These are phyloP conservation scores for Tetraneura akinire DNA, from an alignment of 1,140 invertebrate species.

Conservation along the genomic window DNA sequence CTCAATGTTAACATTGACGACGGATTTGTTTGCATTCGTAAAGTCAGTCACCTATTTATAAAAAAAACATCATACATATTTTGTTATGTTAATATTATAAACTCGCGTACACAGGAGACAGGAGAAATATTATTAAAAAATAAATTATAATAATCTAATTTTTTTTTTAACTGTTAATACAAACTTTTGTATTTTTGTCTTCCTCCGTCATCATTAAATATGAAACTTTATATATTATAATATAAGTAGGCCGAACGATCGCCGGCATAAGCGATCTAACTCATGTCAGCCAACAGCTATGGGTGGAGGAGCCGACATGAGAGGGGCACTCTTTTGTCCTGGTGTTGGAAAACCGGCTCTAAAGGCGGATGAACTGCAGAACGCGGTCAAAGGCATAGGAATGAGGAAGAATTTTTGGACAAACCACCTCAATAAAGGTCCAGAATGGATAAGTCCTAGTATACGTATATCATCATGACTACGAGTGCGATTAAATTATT, in stretches of 20 bases:
- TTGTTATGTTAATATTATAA: too few species aligned
- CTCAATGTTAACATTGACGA: too few species aligned
- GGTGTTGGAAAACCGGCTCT: conserved; percentile 23
- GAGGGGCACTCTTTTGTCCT: neutral
- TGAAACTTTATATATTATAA: too few species aligned
- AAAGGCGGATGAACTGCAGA: conserved; percentile 16
- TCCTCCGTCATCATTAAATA: too few species aligned
- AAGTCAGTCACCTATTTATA: too few species aligned
- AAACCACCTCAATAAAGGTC: neutral
- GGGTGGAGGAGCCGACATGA: neutral
- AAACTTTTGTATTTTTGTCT: too few species aligned
- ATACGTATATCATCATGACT: neutral
- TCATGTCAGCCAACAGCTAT: neutral
- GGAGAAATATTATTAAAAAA: too few species aligned
- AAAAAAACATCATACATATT: too few species aligned
- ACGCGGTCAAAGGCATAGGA: neutral
- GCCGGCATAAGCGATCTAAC: neutral
- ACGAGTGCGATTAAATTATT: conserved; percentile 14
- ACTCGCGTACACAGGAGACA: too few species aligned
- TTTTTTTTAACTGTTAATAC: too few species aligned
- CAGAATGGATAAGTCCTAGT: neutral
- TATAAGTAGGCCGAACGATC: neutral
- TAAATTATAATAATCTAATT: too few species aligned
- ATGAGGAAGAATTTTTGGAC: neutral
- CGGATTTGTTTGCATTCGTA: too few species aligned